Base-by-base conservation (phyloP, 2,113 vertebrate species). In the Dunckerocampus dactyliophorus region DNA sequence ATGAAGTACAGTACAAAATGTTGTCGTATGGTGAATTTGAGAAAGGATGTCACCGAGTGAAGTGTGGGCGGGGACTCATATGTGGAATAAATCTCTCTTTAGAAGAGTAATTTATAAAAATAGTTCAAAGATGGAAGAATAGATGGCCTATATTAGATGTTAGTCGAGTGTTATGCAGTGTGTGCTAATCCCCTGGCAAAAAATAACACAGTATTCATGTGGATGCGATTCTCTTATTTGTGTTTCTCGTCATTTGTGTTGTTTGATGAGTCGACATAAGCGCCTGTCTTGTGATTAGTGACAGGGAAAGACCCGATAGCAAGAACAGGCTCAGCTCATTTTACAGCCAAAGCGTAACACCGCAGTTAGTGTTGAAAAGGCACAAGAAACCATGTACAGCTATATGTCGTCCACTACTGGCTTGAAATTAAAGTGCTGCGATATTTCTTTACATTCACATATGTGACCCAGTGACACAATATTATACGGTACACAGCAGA, bases 371-470 rank as follows among this genome's bases (percentile, higher is more conserved):
- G 84, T 81, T 77, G 67, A 84, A 43, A 91, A 91, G 89, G 90
- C 90, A 92, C 89, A 82, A 77, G 82, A 83, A 84, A 72, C 68
- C 85, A 90, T 87, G 74, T 87, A 90, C 88, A 90, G 75, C 81
- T 78, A 62, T 73, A 72, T 68, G 48, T 71, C 81, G 66, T 61
- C 67, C 71, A 82, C 67, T 16, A 74, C 67, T 81, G 70, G 79
- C 65, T 65, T 75, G 43, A 78, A 81, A 64, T 65, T 89, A 85
- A 88, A 86, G 88, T 90, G 87, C 84, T 80, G 84, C 79, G 59
- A 74, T 68, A 56, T 74, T 76, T 47, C 79, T 65, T 62, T 79
- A 86, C 84, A 82, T 86, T 87, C 80, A 80, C 79, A 59, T 74
- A 79, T 69, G 75, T 76, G 74, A 82, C 71, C 75, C 67, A 68